A percentile compares a stretch with the other conserved stretches of the same genome.
These are phyloP conservation scores for Pipistrellus nathusii DNA, from an alignment of 2,797 vertebrate species.

Conservation along the genomic window DNA sequence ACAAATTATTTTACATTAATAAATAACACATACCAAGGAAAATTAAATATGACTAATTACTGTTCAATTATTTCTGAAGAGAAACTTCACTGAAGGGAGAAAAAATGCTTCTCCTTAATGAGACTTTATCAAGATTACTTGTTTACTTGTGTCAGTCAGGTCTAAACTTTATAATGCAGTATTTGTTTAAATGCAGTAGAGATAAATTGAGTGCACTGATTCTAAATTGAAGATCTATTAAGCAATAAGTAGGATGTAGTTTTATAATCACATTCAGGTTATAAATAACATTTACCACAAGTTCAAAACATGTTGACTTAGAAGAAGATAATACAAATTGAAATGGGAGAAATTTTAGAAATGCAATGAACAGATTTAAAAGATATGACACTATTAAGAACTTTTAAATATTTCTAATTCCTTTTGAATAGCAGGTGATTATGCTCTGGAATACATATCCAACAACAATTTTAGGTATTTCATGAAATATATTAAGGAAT, in stretches of 20 bases:
- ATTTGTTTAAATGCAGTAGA: constrained; percentile 71
- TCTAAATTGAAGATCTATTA: constrained; percentile 76
- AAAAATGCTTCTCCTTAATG: constrained; percentile 26
- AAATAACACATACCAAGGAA: not conserved
- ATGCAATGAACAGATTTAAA: constrained; percentile 50
- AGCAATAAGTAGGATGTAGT: constrained; percentile 68
- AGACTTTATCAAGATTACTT: constrained; percentile 65
- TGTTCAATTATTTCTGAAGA: constrained; percentile 52
- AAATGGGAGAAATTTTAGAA: constrained; percentile 60
- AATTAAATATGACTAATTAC: constrained; percentile 26
- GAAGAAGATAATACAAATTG: constrained; percentile 64
- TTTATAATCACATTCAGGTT: constrained; percentile 68
- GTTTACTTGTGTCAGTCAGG: constrained; percentile 61
- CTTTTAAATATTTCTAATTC: constrained; percentile 54
- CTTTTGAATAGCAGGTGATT: constrained; percentile 19
- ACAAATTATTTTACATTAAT: not conserved
- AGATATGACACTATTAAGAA: not conserved
- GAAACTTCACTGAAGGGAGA: not conserved
- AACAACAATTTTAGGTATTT: not conserved
- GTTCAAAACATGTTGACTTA: constrained; percentile 74
- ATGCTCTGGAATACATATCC: not conserved
- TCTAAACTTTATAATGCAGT: constrained; percentile 61
- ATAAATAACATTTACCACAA: constrained; percentile 74
- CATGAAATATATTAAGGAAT: not conserved
- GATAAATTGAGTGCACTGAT: constrained; percentile 62